Base-by-base conservation (phyloP, 2,797 vertebrate species). In the Emydoidea blandingii region DNA sequence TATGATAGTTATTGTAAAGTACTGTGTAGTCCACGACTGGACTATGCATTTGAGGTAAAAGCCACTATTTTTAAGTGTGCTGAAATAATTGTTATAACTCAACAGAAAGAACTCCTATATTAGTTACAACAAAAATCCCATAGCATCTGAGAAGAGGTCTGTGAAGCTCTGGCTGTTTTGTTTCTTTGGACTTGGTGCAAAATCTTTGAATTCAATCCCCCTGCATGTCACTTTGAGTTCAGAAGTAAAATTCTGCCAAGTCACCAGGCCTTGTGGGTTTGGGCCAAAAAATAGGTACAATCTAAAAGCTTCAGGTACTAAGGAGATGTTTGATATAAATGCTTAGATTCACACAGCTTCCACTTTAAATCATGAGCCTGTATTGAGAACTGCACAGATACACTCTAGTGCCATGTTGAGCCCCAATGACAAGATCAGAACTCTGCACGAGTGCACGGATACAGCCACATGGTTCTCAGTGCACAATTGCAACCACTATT, bases 211-310 rank as follows among this genome's bases (percentile, higher is more conserved):
- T 1, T 29, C 8, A n/a, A 84, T 21, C 0, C 29, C 18, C 54
- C 41, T 41, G 72, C 37, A 74, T 74, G 41, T 65, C 25, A 9
- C 10, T 0, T 4, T 27, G 27, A 29, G 29, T 54, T n/a, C 12
- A 4, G 9, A 25, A 83, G 41, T 1, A 37, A 34, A 0, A 1
- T 8, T 0, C 0, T 9, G 34, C 34, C 7, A 12, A 47, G 59
- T 25, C n/a, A 19, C 12, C 12, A 49, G 27, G 18, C 19, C 23
- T 74, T 74, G 41, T 44, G 25, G 41, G 5, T 25, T 5, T 15
- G 34, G 52, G 25, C 41, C 85, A 59, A 62, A 62, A n/a, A 59
- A 59, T 6, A 0, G 8, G 27, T 16, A 65, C 23, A 31, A 5
- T 9, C 16, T n/a, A 18, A 16, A 44, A 82, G 37, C 11, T 2